Base-by-base conservation (phyloP, 2,888 invertebrate genomes). In the Gasteruption jaculator region DNA sequence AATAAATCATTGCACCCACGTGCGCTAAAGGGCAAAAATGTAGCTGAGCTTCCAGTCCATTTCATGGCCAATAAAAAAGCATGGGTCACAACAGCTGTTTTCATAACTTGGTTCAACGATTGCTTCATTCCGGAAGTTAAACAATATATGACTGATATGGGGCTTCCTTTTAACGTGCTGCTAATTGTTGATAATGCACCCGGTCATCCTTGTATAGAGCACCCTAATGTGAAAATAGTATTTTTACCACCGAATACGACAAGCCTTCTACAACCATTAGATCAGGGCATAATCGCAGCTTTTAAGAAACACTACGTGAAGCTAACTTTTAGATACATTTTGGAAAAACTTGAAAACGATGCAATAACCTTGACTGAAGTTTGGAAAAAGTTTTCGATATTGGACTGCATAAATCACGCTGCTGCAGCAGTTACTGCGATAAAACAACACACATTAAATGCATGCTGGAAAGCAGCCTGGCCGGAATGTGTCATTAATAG, bases 401-500 rank as follows among this genome's bases (percentile, higher is more conserved):
- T 42, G 27, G 37, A 46, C 15, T 56, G 52, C 36, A 32, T 56
- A 7, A 32, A 15, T 6, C 7, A 6, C 18, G 18, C 11, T 10
- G 7, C 33, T 12, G 7, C 33, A 15, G 33, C 33, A 12, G 7
- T 6, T 15, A 19, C 16, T 6, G 7, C 42, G 31, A 26, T 31
- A 34, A 37, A 26, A 32, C 29, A 34, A 37, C 30, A n/a, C 32
- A 29, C 16, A 14, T 16, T 31, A 34, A 33, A 37, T 36, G 5
- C 36, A 15, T 33, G 29, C 12, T 37, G 26, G 33, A 32, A 32
- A 32, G 12, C 33, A 6, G 5, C 19, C 16, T 32, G 7, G 16
- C 18, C 33, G 35, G 48, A 47, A 46, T 54, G 48, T 46, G 51
- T 58, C 14, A 47, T 45, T 43, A 54, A 47, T 32, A 35, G 48